phyloP scores from a whole-genome alignment of 2,113 vertebrate genomes.

The Synchiropus splendidus region DNA sequence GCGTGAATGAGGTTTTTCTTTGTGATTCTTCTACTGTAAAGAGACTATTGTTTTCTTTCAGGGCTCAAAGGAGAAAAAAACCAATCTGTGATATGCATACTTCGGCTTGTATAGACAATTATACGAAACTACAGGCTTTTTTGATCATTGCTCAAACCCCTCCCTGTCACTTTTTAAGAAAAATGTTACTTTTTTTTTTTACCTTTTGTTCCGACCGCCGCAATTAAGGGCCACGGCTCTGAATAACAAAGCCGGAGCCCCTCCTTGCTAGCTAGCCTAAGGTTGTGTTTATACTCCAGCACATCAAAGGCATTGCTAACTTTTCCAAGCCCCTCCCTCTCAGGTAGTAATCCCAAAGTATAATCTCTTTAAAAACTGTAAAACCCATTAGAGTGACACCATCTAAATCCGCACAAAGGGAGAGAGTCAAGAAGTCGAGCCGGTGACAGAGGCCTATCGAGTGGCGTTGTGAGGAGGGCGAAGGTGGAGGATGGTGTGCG shows the following conservation, averaged over 20 bases:
- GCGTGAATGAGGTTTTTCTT: conserved; percentile 12
- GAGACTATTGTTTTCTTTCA: conserved; percentile 3
- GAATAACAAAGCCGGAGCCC: conserved; percentile 67
- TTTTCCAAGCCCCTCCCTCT: conserved; percentile 60
- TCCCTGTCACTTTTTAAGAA: conserved; percentile 39
- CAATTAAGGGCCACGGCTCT: conserved; percentile 65
- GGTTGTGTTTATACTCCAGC: conserved; percentile 61
- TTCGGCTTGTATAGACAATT: conserved; percentile 36
- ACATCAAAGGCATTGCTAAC: conserved; percentile 73
- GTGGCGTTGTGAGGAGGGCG: conserved; percentile 11
- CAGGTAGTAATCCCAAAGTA: conserved; percentile 69
- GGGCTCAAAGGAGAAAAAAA: conserved; percentile 6
- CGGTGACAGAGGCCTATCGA: conserved; percentile 34
- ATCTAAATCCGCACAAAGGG: conserved; percentile 49
- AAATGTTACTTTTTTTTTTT: conserved; percentile 52
- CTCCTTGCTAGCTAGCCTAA: conserved; percentile 61
- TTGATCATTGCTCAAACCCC: conserved; percentile 30
- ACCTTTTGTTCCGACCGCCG: conserved; percentile 52
- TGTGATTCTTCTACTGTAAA: conserved; percentile 9
- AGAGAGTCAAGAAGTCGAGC: conserved; percentile 20
- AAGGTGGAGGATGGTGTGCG: conserved; percentile 6
- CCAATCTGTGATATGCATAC: conserved; percentile 13
- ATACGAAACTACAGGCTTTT: conserved; percentile 39
- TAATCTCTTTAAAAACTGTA: conserved; percentile 71
- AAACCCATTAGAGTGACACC: conserved; percentile 69